A percentile compares a stretch with the other conserved stretches of the same genome.
Evolutionary conservation across 2,888 invertebrate species (phyloP).

Genomic region (Serrognathus titanus): DNA sequence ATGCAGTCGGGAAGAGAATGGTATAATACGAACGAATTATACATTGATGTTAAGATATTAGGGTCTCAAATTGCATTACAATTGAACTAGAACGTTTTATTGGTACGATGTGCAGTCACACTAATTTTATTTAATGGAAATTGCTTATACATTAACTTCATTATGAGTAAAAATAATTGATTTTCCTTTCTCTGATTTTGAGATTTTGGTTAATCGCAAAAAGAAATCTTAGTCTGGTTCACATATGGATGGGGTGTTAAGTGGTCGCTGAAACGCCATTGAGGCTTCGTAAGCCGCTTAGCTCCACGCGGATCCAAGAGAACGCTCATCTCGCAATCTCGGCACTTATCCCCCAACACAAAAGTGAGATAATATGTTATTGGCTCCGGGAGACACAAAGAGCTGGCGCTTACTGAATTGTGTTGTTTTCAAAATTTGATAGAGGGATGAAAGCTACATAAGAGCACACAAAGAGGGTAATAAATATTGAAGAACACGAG

Average conservation of each 20-base stretch:
- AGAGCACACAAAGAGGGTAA: constrained; percentile 27
- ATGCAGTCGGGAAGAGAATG: constrained; percentile 45
- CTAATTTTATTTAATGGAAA: too few species aligned
- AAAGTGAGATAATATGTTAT: constrained; percentile 45
- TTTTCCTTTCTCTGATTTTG: too few species aligned
- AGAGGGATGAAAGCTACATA: constrained; percentile 31
- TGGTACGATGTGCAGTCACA: background rate
- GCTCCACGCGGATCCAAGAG: constrained; percentile 4
- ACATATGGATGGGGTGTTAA: constrained; percentile 20
- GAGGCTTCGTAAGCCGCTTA: constrained; percentile 23
- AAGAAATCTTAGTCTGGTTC: constrained; percentile 9
- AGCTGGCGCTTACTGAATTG: constrained; percentile 31
- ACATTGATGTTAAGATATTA: constrained; percentile 5
- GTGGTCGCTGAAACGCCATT: constrained; percentile 29
- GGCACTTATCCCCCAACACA: constrained; percentile 38
- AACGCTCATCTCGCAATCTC: constrained; percentile 23
- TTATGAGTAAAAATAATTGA: too few species aligned
- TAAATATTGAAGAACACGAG: constrained; percentile 22
- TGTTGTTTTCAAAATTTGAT: constrained; percentile 32
- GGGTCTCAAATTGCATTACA: constrained; percentile 1
- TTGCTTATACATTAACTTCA: too few species aligned
- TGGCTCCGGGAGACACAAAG: constrained; percentile 32
- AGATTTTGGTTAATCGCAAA: background rate
- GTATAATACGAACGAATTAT: constrained; percentile 56
- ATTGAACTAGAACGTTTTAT: background rate